phyloP scores from a whole-genome alignment of 1,140 invertebrate genomes.

The Phenacoccus solenopsis region DNA sequence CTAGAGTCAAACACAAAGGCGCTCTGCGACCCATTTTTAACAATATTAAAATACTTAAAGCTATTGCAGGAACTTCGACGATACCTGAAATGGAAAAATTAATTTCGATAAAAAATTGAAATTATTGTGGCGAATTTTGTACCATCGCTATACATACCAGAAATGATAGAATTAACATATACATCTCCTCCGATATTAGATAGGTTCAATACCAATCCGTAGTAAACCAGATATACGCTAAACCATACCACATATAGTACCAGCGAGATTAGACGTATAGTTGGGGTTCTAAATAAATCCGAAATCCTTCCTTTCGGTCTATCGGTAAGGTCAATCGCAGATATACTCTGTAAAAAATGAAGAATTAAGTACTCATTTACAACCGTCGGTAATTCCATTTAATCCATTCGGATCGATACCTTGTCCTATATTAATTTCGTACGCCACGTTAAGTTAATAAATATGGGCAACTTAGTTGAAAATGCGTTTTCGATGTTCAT shows the following conservation, averaged over 20 bases:
- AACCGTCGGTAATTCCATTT: no score
- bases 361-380: no score
- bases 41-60: constrained; percentile 52
- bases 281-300: constrained; percentile 45
- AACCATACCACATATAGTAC: constrained; percentile 57
- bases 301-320: constrained; percentile 37
- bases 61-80: constrained; percentile 58
- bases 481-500: no score
- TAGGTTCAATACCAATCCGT: constrained; percentile 54
- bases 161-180: constrained; percentile 41
- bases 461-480: no score
- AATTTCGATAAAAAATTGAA: no score
- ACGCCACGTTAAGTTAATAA: no score
- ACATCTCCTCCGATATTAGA: constrained; percentile 54
- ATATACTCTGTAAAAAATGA: constrained; percentile 19
- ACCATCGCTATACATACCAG: constrained; percentile 39
- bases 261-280: constrained; percentile 48
- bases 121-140: no score
- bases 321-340: constrained; percentile 17
- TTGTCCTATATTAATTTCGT: no score
- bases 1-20: constrained; percentile 48
- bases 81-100: constrained; percentile 39
- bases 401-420: no score
- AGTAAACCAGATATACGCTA: constrained; percentile 56
- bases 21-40: constrained; percentile 52